Evolutionary conservation across 2,113 vertebrate species (phyloP).

Genomic region (Calypte anna): DNA sequence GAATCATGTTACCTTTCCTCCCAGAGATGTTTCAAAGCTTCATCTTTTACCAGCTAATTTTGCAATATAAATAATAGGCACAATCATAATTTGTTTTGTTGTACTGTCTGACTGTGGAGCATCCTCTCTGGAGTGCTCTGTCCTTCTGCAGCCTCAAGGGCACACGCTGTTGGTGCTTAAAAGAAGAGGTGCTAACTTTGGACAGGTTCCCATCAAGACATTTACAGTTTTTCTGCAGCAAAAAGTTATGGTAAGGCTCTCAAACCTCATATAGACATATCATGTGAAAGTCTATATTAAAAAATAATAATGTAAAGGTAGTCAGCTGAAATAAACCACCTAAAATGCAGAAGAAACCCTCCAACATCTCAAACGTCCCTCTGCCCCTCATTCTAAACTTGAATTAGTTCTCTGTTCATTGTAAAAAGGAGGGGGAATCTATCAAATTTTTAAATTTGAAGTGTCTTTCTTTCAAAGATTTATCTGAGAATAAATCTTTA

Average conservation of each 20-base stretch:
- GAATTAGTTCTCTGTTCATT: neutral
- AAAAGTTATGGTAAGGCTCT: neutral
- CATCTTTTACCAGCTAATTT: neutral
- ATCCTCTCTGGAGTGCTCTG: fast-evolving
- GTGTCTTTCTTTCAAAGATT: neutral
- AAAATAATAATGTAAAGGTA: neutral
- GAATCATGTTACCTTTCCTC: neutral
- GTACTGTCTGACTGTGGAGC: neutral
- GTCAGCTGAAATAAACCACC: neutral
- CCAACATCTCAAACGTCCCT: neutral
- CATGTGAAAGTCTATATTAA: neutral
- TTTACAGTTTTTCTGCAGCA: neutral
- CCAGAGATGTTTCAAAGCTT: neutral
- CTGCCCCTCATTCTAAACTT: neutral
- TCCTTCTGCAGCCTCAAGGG: neutral
- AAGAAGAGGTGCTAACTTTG: neutral
- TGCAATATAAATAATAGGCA: neutral
- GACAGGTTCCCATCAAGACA: neutral
- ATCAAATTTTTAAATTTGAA: neutral
- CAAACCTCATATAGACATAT: neutral
- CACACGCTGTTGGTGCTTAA: neutral
- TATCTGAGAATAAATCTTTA: neutral
- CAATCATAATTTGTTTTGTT: neutral
- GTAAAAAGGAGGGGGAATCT: neutral
- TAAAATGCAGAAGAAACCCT: neutral